These are phyloP conservation scores for Phortica variegata DNA, from an alignment of 1,140 invertebrate genomes.

Conservation along the genomic window DNA sequence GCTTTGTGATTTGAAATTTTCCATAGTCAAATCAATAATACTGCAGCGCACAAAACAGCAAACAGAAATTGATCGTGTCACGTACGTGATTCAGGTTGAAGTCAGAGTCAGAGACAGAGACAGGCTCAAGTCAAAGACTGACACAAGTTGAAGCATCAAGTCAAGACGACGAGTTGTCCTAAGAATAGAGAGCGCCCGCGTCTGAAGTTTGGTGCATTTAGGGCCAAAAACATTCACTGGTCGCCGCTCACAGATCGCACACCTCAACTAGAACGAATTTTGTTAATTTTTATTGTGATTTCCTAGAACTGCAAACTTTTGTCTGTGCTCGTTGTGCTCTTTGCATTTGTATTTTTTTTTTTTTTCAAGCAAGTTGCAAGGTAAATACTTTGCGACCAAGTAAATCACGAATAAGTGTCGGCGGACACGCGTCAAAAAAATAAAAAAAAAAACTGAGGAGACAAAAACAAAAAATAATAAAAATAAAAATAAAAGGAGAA, in stretches of 20 bases:
- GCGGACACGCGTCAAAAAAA: conserved; percentile 48
- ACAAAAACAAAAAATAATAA: too few species aligned
- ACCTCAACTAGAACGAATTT: conserved; percentile 53
- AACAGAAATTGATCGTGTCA: conserved; percentile 41
- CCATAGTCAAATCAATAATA: conserved; percentile 30
- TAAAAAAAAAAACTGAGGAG: conserved; percentile 18
- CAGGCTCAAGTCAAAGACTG: conserved; percentile 9
- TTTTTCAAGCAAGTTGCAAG: too few species aligned
- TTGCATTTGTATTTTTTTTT: too few species aligned
- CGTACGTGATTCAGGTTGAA: conserved; percentile 30
- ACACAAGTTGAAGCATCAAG: conserved; percentile 16
- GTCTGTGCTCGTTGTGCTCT: too few species aligned
- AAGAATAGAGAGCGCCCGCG: conserved; percentile 7
- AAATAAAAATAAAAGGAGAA: too few species aligned
- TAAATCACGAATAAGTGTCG: conserved; percentile 55
- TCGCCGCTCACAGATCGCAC: conserved; percentile 5
- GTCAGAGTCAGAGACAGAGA: conserved; percentile 26
- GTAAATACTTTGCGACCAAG: conserved; percentile 24
- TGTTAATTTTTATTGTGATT: conserved; percentile 54
- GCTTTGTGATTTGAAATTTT: conserved; percentile 13
- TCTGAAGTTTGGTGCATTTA: background rate
- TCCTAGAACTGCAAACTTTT: conserved; percentile 41
- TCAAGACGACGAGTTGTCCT: background rate
- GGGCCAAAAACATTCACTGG: conserved; percentile 1
- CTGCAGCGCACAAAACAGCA: conserved; percentile 10